Conservation (phyloP, 2,113 vertebrate genomes). For the Plestiodon gilberti region DNA sequence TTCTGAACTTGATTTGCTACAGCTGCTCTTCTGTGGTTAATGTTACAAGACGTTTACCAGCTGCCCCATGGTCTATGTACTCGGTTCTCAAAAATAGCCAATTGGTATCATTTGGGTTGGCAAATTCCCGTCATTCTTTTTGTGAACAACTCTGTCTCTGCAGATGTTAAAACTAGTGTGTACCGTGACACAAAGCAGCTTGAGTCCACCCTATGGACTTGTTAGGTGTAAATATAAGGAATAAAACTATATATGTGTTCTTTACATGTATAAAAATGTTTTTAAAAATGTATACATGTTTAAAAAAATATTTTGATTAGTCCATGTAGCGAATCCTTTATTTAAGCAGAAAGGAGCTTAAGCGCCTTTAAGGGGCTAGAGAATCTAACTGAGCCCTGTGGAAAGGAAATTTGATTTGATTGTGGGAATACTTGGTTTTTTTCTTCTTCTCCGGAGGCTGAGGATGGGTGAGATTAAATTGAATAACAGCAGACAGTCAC, state of each 20-base stretch:
- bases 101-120: neutral
- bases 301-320: neutral
- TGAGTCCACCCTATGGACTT: neutral
- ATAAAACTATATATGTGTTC: neutral
- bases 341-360: neutral
- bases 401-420: neutral
- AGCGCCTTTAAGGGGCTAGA: neutral
- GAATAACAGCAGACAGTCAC: neutral
- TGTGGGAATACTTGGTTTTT: neutral
- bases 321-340: neutral
- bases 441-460: neutral
- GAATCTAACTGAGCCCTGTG: neutral
- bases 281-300: neutral
- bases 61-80: conserved; percentile 24
- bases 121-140: neutral
- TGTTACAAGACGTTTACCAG: conserved; percentile 43
- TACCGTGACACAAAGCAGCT: neutral
- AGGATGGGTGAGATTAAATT: neutral
- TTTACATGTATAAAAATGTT: neutral
- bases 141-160: neutral
- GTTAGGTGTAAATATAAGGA: neutral
- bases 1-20: conserved; percentile 39
- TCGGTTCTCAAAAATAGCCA: conserved; percentile 10
- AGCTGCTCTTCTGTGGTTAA: conserved; percentile 56
- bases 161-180: conserved; percentile 1